These are phyloP conservation scores for Amia ocellicauda DNA, from an alignment of 2,113 vertebrate species.

Conservation along the genomic window DNA sequence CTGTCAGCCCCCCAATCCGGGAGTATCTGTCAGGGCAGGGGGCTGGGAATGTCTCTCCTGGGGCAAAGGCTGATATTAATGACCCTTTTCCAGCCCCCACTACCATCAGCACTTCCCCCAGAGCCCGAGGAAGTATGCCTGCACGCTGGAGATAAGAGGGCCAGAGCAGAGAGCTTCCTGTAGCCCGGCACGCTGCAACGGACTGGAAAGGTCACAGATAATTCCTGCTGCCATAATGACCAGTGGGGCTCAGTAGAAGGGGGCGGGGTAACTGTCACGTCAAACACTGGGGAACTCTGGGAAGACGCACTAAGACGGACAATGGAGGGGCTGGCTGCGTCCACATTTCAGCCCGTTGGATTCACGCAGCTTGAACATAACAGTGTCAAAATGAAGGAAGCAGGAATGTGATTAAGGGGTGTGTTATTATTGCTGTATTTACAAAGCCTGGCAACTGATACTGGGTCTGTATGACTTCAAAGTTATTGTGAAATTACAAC, in stretches of 20 bases:
- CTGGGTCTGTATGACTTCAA: too few relatives aligned
- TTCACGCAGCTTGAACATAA: too few relatives aligned
- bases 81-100: neutral
- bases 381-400: too few relatives aligned
- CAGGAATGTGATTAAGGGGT: too few relatives aligned
- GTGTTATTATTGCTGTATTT: too few relatives aligned
- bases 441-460: too few relatives aligned
- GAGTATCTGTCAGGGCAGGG: neutral
- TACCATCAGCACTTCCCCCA: neutral
- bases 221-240: constrained; percentile 20
- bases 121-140: constrained; percentile 15
- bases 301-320: neutral
- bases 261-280: neutral
- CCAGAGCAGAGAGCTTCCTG: constrained; percentile 15
- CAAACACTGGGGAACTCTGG: neutral
- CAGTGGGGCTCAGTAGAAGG: neutral
- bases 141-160: constrained; percentile 19
- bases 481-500: too few relatives aligned
- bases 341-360: too few relatives aligned
- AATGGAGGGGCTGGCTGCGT: too few relatives aligned
- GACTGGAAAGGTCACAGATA: constrained; percentile 36
- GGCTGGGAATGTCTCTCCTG: neutral
- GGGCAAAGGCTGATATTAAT: constrained; percentile 15
- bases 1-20: neutral
- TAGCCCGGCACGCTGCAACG: constrained; percentile 18